A percentile compares a stretch with the other conserved stretches of the same genome.
These are phyloP conservation scores for Epizoanthus ramosus DNA, from an alignment of 92 coral and sea anemone species.

Conservation along the genomic window DNA sequence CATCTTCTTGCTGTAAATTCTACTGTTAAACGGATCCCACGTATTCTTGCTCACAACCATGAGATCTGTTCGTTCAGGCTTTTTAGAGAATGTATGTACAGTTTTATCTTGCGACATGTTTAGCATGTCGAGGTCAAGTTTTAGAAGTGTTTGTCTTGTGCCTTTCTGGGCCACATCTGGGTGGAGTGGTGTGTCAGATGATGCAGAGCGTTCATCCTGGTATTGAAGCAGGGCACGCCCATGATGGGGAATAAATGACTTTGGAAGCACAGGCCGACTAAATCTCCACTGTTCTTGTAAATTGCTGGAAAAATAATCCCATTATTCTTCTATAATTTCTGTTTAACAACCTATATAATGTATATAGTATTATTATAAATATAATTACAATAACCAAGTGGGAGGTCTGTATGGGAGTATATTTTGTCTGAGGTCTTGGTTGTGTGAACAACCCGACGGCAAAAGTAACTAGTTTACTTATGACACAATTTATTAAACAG, in stretches of 20 bases:
- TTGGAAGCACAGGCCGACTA: constrained; percentile 60
- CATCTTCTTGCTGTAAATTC: constrained; percentile 45
- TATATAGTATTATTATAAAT: no score
- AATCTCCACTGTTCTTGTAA: constrained; percentile 83
- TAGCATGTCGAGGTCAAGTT: constrained; percentile 48
- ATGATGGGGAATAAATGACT: constrained; percentile 64
- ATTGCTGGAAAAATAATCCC: constrained; percentile 46
- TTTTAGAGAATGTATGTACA: constrained; percentile 24
- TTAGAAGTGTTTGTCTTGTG: constrained; percentile 23
- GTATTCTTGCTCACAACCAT: constrained; percentile 74
- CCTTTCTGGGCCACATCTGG: constrained; percentile 20
- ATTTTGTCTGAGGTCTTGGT: no score
- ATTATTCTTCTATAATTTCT: not conserved
- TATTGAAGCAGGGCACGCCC: constrained; percentile 96
- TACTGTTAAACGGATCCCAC: constrained; percentile 64
- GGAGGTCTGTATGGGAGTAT: no score
- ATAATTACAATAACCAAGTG: no score
- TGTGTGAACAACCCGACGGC: no score
- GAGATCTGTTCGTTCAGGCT: constrained; percentile 67
- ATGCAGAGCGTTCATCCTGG: constrained; percentile 47
- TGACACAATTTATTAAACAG: no score
- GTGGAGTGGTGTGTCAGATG: not conserved
- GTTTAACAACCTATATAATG: not conserved
- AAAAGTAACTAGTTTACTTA: no score
- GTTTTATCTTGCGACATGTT: constrained; percentile 58